Evolutionary conservation across 2,797 vertebrate species (phyloP), one percentile per base, ranked within the genome.

Genomic region (Alosa sapidissima): DNA sequence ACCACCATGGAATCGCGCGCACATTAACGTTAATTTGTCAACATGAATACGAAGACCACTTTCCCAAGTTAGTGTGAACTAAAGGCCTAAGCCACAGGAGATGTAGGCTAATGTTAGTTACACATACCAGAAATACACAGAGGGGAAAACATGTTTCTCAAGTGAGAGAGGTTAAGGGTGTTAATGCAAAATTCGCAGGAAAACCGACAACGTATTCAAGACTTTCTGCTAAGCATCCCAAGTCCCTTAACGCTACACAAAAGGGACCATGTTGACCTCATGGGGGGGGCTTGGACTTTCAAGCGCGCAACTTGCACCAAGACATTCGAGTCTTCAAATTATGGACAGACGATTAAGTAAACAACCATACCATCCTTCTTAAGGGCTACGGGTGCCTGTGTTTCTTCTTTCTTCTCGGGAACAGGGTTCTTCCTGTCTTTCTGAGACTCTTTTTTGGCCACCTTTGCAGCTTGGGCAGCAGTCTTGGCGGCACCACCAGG

Each of bases 391-490:
- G 89, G 97, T 85, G 93, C 96, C 92, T 96, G 97, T 82, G 91
- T 94, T 85, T 97, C 97, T 89, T 98, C 97, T 90, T 98, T 97
- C 89, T 97, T 97, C 0, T 96, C 97, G 0, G 92, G 88, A 86
- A 96, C 90, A 0, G 96, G 96, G 86, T 87, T 93, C 94, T 96
- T 99, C 91, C 97, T 96, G 75, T 99, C 98, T 92, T 99, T 99
- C 91, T 98, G 98, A 3, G 97, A 96, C 92, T 99, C 98, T 88
- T 97, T 98, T 89, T 96, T 97, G 86, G 96, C 93, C 91, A 96
- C 97, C 89, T 98, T 98, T 0, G 97, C 94, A 87, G 95, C 95
- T 93, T 96, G 96, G 60, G 95, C 95, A 81, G 95, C 93, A n/a
- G 94, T 96, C 93, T 97, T 97, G 94, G 95, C 95, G 92, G 96